These are phyloP conservation scores for Marisa cornuarietis DNA, from an alignment of 1,140 invertebrate species.

Conservation along the genomic window DNA sequence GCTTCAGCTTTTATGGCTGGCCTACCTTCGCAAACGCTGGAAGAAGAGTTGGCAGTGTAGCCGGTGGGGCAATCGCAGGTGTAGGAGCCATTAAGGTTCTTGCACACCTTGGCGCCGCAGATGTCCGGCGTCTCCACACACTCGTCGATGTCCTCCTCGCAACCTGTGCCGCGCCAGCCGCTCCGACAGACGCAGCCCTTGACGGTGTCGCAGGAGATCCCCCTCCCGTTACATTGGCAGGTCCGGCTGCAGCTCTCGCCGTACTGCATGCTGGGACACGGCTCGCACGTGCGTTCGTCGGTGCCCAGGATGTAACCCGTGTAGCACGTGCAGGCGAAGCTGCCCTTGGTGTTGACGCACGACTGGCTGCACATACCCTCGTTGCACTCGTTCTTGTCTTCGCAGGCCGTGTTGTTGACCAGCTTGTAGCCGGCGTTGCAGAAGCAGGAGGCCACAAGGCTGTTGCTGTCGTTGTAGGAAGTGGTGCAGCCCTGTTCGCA, in stretches of 20 bases:
- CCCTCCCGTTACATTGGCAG: conserved; percentile 32
- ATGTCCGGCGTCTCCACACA: background rate
- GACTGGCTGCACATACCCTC: conserved; percentile 24
- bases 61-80: background rate
- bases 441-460: background rate
- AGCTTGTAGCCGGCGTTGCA: conserved; percentile 2
- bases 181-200: conserved; percentile 36
- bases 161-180: conserved; percentile 17
- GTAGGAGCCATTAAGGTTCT: conserved; percentile 1
- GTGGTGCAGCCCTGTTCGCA: background rate
- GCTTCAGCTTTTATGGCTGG: no score
- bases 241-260: conserved; percentile 33
- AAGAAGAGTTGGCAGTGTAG: background rate
- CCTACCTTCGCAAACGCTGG: background rate
- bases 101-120: background rate
- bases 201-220: conserved; percentile 20
- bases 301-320: conserved; percentile 29
- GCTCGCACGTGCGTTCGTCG: conserved; percentile 27
- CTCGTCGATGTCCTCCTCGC: conserved; percentile 11
- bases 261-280: conserved; percentile 13
- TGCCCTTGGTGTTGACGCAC: conserved; percentile 38
- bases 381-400: background rate
- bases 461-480: background rate
- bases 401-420: background rate
- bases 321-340: conserved; percentile 38